Conservation (phyloP, 1,140 invertebrate species). For the Eriocheir sinensis region DNA sequence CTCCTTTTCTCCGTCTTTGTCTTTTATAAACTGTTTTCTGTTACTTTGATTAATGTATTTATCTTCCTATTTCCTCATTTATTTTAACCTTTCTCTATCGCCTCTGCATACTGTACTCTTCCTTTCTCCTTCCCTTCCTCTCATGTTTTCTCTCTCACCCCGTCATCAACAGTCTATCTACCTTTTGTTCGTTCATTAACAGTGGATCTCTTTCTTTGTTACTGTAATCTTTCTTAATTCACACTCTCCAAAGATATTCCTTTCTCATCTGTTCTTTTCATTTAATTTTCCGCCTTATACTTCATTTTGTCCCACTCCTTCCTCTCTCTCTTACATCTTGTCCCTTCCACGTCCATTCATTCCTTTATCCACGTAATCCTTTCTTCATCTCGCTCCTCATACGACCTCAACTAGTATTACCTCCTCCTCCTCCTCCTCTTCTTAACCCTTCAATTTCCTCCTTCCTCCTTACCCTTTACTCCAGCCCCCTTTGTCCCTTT, state of each 20-base stretch:
- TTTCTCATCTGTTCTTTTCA: neutral
- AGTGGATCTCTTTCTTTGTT: neutral
- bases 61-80: constrained; percentile 5
- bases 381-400: neutral
- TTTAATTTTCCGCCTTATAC: too few relatives aligned
- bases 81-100: neutral
- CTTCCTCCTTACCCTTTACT: neutral
- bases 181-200: neutral
- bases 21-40: too few relatives aligned
- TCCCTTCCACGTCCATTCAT: neutral
- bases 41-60: too few relatives aligned
- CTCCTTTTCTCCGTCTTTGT: constrained; percentile 3
- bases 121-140: neutral
- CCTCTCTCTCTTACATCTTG: neutral
- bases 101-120: neutral
- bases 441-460: neutral
- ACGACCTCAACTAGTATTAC: neutral
- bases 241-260: too few relatives aligned
- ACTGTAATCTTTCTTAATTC: too few relatives aligned
- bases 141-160: neutral
- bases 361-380: neutral
- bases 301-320: neutral
- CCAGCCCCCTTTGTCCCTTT: too few relatives aligned
- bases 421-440: too few relatives aligned
- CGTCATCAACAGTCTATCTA: neutral